These are phyloP conservation scores for Paguma larvata DNA, from an alignment of 2,797 vertebrate genomes.

Conservation along the genomic window DNA sequence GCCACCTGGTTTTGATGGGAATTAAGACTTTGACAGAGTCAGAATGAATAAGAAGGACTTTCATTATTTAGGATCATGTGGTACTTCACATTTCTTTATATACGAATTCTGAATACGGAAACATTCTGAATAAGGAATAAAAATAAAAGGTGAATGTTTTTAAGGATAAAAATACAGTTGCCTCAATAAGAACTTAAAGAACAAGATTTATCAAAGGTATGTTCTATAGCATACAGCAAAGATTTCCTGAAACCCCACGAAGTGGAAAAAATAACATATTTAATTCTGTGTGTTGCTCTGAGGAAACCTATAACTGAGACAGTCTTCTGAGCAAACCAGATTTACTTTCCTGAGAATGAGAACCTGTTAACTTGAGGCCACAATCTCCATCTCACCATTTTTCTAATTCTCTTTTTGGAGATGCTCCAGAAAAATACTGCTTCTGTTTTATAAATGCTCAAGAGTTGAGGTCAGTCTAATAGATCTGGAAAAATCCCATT, in stretches of 20 bases:
- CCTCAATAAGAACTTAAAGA: not conserved
- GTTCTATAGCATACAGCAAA: not conserved
- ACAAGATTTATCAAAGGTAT: not conserved
- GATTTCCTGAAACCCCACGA: not conserved
- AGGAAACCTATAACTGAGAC: not conserved
- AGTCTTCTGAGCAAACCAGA: not conserved
- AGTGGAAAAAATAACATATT: not conserved
- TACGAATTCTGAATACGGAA: slow-evolving; percentile 41
- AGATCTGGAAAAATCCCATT: not conserved
- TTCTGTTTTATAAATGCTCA: not conserved
- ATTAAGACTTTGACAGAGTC: slow-evolving; percentile 31
- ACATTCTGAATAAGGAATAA: slow-evolving; percentile 24
- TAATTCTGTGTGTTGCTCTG: not conserved
- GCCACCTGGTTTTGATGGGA: slow-evolving; percentile 12
- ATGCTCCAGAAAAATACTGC: slow-evolving; percentile 17
- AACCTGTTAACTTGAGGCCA: not conserved
- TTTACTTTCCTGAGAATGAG: not conserved
- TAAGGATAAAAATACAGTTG: not conserved
- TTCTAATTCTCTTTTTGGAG: slow-evolving; percentile 1
- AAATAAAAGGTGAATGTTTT: slow-evolving; percentile 17
- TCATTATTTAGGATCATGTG: not conserved
- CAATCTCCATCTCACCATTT: not conserved
- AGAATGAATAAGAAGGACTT: not conserved
- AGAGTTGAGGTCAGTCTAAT: not conserved
- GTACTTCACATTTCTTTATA: not conserved